These are phyloP conservation scores for Clistopyga incitator DNA, from an alignment of 2,888 invertebrate species.

Conservation along the genomic window DNA sequence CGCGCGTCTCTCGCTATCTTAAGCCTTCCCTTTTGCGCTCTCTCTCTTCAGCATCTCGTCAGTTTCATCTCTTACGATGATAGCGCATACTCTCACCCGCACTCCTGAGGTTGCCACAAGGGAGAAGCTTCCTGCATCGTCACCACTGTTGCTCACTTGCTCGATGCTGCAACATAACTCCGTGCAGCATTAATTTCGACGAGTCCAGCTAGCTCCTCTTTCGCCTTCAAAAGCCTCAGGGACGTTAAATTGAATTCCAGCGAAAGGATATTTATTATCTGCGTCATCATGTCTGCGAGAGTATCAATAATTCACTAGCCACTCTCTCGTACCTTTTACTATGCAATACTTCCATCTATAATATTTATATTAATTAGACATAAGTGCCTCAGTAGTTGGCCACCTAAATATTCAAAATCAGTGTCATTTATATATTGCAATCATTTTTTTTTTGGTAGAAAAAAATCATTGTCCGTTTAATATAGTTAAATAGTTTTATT, in stretches of 20 bases:
- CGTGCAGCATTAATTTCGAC: slow-evolving; percentile 18
- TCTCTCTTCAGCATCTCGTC: slow-evolving; percentile 36
- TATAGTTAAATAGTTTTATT: too few species aligned
- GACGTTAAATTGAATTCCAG: slow-evolving; percentile 30
- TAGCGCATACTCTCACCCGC: slow-evolving; percentile 18
- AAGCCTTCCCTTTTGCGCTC: slow-evolving; percentile 7
- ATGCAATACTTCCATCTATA: background rate
- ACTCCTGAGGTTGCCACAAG: slow-evolving; percentile 37
- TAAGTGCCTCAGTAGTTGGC: background rate
- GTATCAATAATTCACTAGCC: slow-evolving; percentile 6
- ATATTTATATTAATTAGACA: background rate
- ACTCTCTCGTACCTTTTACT: background rate
- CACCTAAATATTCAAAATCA: background rate
- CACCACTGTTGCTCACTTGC: slow-evolving; percentile 36
- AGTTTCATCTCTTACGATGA: slow-evolving; percentile 52
- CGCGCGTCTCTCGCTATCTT: background rate
- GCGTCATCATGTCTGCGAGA: slow-evolving; percentile 9
- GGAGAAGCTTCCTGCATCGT: slow-evolving; percentile 30
- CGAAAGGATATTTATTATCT: slow-evolving; percentile 31
- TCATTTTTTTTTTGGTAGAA: background rate
- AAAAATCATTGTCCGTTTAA: background rate
- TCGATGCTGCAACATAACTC: slow-evolving; percentile 21
- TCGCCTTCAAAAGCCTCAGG: slow-evolving; percentile 7
- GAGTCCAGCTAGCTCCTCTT: slow-evolving; percentile 13
- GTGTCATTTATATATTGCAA: background rate